phyloP scores from a whole-genome alignment of 1,140 invertebrate genomes.

The Brachionus sp. region DNA sequence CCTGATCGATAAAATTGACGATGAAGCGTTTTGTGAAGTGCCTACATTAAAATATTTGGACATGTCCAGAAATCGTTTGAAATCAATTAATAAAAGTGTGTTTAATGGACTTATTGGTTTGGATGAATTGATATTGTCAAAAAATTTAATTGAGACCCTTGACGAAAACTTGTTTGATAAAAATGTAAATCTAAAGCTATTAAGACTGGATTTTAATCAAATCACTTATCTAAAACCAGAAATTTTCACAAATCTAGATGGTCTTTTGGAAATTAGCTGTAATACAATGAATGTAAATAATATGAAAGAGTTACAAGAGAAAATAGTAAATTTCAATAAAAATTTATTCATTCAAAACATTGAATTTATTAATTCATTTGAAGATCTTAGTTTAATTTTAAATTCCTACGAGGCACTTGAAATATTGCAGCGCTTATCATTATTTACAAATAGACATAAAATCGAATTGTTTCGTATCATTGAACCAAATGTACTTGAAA shows the following conservation, averaged over 20 bases:
- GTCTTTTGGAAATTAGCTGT: background rate
- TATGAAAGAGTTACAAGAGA: constrained; percentile 30
- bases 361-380: background rate
- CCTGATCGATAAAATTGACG: constrained; percentile 9
- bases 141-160: background rate
- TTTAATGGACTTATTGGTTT: background rate
- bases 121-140: constrained; percentile 28
- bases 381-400: background rate
- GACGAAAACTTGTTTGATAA: background rate
- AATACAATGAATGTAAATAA: background rate
- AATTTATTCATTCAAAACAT: background rate
- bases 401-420: background rate
- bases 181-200: background rate
- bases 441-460: constrained; percentile 12
- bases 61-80: background rate
- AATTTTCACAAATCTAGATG: background rate
- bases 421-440: constrained; percentile 8
- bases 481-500: background rate
- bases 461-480: background rate
- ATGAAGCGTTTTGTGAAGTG: background rate
- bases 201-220: constrained; percentile 29
- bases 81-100: background rate
- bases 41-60: background rate
- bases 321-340: background rate
- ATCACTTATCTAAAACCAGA: background rate